Conservation (phyloP, 2,888 invertebrate genomes). For the Poecilus cupreus region DNA sequence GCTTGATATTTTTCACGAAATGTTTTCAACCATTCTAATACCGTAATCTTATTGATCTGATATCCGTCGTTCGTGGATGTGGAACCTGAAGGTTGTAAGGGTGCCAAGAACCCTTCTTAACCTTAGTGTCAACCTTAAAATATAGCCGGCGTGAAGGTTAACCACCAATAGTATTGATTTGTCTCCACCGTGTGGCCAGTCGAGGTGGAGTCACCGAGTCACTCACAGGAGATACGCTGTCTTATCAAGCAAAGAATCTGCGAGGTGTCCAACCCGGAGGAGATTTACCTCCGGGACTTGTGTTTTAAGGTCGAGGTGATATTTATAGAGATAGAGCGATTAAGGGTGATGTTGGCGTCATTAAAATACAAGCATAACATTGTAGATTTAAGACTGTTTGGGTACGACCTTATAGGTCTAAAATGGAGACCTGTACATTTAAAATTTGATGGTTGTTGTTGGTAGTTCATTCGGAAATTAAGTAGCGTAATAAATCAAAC, state of each 20-base stretch:
- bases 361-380: no score
- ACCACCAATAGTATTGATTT: constrained; percentile 15
- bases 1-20: background rate
- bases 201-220: no score
- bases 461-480: no score
- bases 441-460: no score
- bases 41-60: constrained; percentile 31
- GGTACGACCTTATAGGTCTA: no score
- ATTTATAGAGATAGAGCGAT: no score
- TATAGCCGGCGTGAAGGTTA: constrained; percentile 12
- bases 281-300: constrained; percentile 61
- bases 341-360: no score
- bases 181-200: background rate
- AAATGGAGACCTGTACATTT: no score
- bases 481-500: no score
- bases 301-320: constrained; percentile 1
- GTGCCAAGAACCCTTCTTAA: constrained; percentile 38
- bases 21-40: constrained; percentile 12
- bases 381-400: no score
- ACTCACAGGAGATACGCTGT: no score
- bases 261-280: constrained; percentile 59
- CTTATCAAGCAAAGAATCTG: constrained; percentile 55
- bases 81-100: background rate
- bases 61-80: background rate
- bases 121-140: constrained; percentile 12